phyloP scores from a whole-genome alignment of 2,888 invertebrate genomes.

The Drosophila prostipennis region DNA sequence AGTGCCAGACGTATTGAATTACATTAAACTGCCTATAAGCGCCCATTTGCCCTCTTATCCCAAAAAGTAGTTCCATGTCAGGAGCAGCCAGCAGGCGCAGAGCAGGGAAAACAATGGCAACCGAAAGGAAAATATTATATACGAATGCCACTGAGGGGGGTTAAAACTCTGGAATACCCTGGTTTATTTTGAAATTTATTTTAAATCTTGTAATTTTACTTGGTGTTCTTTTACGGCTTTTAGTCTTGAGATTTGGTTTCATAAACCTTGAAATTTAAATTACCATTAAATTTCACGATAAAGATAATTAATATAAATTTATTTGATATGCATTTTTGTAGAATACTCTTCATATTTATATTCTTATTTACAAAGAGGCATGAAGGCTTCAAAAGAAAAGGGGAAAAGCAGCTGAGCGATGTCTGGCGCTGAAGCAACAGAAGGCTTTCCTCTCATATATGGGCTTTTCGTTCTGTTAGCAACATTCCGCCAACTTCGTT shows the following conservation, averaged over 20 bases:
- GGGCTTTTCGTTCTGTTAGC: conserved; percentile 4
- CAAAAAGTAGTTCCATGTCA: conserved; percentile 56
- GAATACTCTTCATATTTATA: too few relatives aligned
- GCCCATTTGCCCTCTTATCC: conserved; percentile 21
- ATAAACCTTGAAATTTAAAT: neutral
- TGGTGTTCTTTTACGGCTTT: too few relatives aligned
- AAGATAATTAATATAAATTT: too few relatives aligned
- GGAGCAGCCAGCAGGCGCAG: conserved; percentile 38
- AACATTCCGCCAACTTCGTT: neutral
- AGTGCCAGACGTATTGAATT: conserved; percentile 67
- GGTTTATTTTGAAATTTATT: too few relatives aligned
- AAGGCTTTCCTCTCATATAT: neutral
- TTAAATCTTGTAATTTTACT: too few relatives aligned
- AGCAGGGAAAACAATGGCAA: conserved; percentile 25
- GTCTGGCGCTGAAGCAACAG: conserved; percentile 24
- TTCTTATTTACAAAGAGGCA: too few relatives aligned
- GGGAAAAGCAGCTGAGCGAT: neutral
- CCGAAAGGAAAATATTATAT: conserved; percentile 13
- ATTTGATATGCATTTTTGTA: too few relatives aligned
- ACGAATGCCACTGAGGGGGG: too few relatives aligned
- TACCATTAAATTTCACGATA: too few relatives aligned
- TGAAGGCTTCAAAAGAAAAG: neutral
- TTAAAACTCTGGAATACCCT: too few relatives aligned
- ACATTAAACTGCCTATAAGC: conserved; percentile 73
- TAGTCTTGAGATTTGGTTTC: neutral